Base-by-base conservation (phyloP, 2,113 vertebrate species). In the Myodes glareolus region DNA sequence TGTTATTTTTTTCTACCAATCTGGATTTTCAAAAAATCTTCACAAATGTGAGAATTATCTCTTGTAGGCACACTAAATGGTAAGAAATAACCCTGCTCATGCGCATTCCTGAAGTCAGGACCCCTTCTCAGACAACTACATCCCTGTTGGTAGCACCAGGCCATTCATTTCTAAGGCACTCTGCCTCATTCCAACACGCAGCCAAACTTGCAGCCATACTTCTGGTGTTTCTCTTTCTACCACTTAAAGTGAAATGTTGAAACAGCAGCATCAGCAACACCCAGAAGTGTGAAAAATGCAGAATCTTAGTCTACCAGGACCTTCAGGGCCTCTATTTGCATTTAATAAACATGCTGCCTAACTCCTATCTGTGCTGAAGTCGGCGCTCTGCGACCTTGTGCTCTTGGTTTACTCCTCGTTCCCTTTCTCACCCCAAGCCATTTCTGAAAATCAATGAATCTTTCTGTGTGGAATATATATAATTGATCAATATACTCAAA, bases 21-120 rank as follows among this genome's bases (percentile, higher is more conserved):
- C 23, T 91, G 58, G 96, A 80, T 93, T 96, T 96, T 97, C 33
- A 95, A 94, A 81, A 33, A 81, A 29, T 80, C 65, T 85, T 96
- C 88, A 82, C 19, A 86, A 61, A 88, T 31, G 36, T 67, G 27
- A 42, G 82, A 73, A 73, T 82, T 19, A 80, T 94, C 25, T 96
- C 77, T 92, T 91, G 7, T 7, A 73, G 70, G 85, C 75, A 85
- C 85, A 88, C 88, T 47, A 68, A 88, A 90, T 82, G 75, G 81
- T 89, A 94, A 90, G 45, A 94, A 96, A 39, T 9, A 39, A 11
- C 4, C 33, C 39, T 14, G 36, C 17, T 45, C 6, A 47, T 0
- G 10, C 23, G 29, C 45, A 58, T 63, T 33, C 16, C 7, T 14
- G 8, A 86, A 75, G 50, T 23, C 73, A 87, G 70, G 39, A 3